Evolutionary conservation across 1,140 invertebrate genomes (phyloP), one percentile per base, ranked within the genome.

Genomic region (Nephila pilipes): DNA sequence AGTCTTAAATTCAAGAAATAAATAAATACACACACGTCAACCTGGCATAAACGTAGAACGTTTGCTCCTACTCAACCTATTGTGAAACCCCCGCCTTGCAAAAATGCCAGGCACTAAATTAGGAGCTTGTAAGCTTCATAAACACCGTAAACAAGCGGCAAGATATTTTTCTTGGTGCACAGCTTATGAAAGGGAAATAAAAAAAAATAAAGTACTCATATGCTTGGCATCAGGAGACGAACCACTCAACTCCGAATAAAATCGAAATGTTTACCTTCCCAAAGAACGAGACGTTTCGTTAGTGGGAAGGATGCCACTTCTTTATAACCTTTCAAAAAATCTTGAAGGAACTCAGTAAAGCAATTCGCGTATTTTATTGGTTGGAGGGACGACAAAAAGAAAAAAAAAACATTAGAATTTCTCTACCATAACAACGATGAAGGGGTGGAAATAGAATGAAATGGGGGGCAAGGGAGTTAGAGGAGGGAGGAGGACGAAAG

Each of bases 401-500:
- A 25, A 36, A 60, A 92, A 79, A 69, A 92, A 85, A 92, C 81
- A 92, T 92, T 92, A 92, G 81, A 92, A 92, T 65, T 85, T 88
- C 87, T 57, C 87, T 57, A 25, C 90, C 57, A 85, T 92, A 92
- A 92, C 80, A 92, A 92, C 89, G 58, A 90, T 57, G 75, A 80
- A 79, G 65, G 36, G 54, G 14, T 16, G 65, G 65, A 20, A 20
- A 75, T 75, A 75, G 65, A 75, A 75, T 75, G 65, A 75, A 75
- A 75, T 75, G 25, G 29, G 12, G 46, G 38, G 55, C 22, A 22
- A 36, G 38, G 32, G 29, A n/a, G 80, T n/a, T 22, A 18, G 54
- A 57, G 58, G 20, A 32, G 18, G 80, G 54, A 36, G 2, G 90
- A 5, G 80, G 80, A 6, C 22, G 58, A 36, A 29, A 58, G 36